A percentile compares a stretch with the other conserved stretches of the same genome.
phyloP scores from a whole-genome alignment of 2,888 invertebrate species.

The Dryobotodes eremita region DNA sequence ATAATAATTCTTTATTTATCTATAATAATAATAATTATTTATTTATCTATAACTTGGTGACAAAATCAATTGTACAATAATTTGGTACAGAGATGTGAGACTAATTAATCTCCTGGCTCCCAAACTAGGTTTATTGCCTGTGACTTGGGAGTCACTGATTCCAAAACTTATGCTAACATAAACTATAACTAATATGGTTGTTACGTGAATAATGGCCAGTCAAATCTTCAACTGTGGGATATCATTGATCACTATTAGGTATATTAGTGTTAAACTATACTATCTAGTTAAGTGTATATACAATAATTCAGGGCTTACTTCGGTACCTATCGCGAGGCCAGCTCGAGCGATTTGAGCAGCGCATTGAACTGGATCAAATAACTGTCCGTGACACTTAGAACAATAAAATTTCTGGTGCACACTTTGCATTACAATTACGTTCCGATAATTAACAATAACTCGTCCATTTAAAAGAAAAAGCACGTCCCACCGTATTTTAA shows the following conservation, averaged over 20 bases:
- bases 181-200: too few relatives aligned
- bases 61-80: too few relatives aligned
- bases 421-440: constrained; percentile 56
- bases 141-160: too few relatives aligned
- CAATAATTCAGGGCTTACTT: constrained; percentile 28
- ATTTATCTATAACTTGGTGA: too few relatives aligned
- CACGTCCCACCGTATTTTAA: constrained; percentile 51
- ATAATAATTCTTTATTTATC: too few relatives aligned
- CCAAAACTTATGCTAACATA: too few relatives aligned
- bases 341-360: constrained; percentile 51
- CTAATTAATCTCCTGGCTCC: too few relatives aligned
- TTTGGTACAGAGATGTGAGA: too few relatives aligned
- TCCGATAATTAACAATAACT: constrained; percentile 56
- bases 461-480: constrained; percentile 34
- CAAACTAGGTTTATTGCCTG: too few relatives aligned
- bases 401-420: constrained; percentile 77
- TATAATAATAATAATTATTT: too few relatives aligned
- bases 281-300: constrained; percentile 1
- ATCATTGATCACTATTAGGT: not conserved
- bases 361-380: constrained; percentile 76
- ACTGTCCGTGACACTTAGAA: constrained; percentile 82
- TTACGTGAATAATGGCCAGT: not conserved
- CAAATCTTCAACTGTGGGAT: not conserved
- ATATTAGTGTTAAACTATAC: not conserved
- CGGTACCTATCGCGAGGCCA: constrained; percentile 42